phyloP scores from a whole-genome alignment of 92 coral and sea anemone genomes.

The Zoanthus solanderi region DNA sequence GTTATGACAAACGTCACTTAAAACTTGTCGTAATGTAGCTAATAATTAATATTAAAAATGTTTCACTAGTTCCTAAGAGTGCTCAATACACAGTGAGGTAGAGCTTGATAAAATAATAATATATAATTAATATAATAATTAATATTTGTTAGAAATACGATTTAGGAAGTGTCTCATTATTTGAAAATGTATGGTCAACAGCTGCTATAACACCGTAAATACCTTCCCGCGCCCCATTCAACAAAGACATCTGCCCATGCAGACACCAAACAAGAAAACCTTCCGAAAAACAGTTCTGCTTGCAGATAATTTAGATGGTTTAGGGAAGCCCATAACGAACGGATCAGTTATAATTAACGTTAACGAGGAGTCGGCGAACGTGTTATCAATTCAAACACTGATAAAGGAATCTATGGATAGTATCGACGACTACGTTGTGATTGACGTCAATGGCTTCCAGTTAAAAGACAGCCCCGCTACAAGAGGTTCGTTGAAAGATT shows the following conservation, averaged over 20 bases:
- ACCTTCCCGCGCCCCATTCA: not conserved
- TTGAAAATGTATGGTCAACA: not conserved
- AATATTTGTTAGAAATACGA: not conserved
- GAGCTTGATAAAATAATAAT: too few relatives aligned
- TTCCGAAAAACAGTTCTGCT: not conserved
- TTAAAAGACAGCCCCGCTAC: not conserved
- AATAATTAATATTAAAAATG: too few relatives aligned
- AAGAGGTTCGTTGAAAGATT: not conserved
- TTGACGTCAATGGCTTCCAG: not conserved
- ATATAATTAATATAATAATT: too few relatives aligned
- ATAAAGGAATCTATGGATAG: not conserved
- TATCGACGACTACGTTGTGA: not conserved
- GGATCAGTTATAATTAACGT: not conserved
- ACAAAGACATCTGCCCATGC: not conserved
- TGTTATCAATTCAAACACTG: not conserved
- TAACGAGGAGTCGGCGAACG: not conserved
- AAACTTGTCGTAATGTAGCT: not conserved
- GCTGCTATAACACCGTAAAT: not conserved
- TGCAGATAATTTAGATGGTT: not conserved
- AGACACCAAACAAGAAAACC: not conserved
- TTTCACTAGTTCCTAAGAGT: too few relatives aligned
- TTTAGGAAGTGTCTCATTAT: not conserved
- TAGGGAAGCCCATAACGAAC: not conserved
- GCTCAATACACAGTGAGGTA: too few relatives aligned
- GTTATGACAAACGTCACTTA: not conserved